Conservation (phyloP, 2,113 vertebrate genomes). For the Platysteira castanea region DNA sequence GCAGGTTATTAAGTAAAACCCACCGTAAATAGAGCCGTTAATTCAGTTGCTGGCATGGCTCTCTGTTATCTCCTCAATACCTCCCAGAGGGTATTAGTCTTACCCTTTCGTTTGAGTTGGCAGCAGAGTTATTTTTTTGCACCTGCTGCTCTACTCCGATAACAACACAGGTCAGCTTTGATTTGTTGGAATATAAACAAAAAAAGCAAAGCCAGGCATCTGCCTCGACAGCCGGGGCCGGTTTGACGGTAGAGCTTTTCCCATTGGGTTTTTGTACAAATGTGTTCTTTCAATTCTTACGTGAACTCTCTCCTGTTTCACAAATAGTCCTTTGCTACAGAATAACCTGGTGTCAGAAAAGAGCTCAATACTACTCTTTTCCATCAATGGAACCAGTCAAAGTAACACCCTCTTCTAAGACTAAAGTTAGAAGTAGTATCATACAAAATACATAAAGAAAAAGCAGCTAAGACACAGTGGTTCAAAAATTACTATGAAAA, state of each 20-base stretch:
- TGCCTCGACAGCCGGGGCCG: constrained; percentile 71
- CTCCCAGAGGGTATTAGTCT: constrained; percentile 74
- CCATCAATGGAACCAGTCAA: not conserved
- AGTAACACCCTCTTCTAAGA: not conserved
- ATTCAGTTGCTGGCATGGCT: constrained; percentile 74
- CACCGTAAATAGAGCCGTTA: constrained; percentile 74
- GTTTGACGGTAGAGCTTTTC: constrained; percentile 59
- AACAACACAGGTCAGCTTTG: constrained; percentile 76
- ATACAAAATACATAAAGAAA: not conserved
- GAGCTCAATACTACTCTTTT: constrained; percentile 31
- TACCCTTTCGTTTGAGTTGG: constrained; percentile 77
- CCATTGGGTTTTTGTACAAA: constrained; percentile 66
- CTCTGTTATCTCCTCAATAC: constrained; percentile 74
- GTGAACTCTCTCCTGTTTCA: not conserved
- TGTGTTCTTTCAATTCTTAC: constrained; percentile 25
- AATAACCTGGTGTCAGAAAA: not conserved
- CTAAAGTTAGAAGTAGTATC: not conserved
- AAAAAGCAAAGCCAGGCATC: constrained; percentile 77
- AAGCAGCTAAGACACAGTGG: not conserved
- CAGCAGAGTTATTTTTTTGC: constrained; percentile 75
- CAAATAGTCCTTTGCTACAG: not conserved
- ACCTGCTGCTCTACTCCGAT: constrained; percentile 78
- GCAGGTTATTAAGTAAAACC: constrained; percentile 71
- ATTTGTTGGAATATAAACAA: constrained; percentile 81
- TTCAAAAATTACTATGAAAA: not conserved